phyloP scores from a whole-genome alignment of 2,888 invertebrate genomes.

The Ectemnius cavifrons region DNA sequence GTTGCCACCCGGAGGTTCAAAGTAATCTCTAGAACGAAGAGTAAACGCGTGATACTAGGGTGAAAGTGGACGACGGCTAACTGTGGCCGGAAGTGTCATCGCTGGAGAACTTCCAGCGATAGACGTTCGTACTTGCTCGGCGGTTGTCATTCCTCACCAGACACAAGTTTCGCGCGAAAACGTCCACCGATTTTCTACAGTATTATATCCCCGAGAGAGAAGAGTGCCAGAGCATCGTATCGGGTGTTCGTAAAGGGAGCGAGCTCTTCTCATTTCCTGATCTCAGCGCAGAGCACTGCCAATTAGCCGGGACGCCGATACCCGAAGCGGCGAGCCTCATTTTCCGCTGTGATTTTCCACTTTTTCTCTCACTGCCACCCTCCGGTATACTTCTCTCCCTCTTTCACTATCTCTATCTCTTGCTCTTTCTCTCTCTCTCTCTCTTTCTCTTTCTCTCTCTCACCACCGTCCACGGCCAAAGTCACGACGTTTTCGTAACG shows the following conservation, averaged over 20 bases:
- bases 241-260: neutral
- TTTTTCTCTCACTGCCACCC: constrained; percentile 1
- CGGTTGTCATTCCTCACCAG: neutral
- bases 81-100: constrained; percentile 58
- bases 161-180: too few relatives aligned
- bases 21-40: neutral
- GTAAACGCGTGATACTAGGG: constrained; percentile 1
- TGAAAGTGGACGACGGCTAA: constrained; percentile 52
- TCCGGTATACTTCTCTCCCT: neutral
- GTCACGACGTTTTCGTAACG: constrained; percentile 30
- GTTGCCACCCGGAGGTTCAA: neutral
- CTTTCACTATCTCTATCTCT: neutral
- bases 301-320: constrained; percentile 30
- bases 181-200: neutral
- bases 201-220: constrained; percentile 1
- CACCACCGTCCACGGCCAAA: constrained; percentile 52
- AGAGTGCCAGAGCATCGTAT: neutral
- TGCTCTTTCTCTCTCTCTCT: neutral
- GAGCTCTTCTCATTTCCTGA: constrained; percentile 20
- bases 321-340: neutral
- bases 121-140: neutral
- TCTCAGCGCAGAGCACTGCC: constrained; percentile 49
- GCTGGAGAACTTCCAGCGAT: constrained; percentile 54
- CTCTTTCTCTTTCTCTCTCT: neutral
- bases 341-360: constrained; percentile 41